These are phyloP conservation scores for Dioctria rufipes DNA, from an alignment of 2,888 invertebrate genomes.

Conservation along the genomic window DNA sequence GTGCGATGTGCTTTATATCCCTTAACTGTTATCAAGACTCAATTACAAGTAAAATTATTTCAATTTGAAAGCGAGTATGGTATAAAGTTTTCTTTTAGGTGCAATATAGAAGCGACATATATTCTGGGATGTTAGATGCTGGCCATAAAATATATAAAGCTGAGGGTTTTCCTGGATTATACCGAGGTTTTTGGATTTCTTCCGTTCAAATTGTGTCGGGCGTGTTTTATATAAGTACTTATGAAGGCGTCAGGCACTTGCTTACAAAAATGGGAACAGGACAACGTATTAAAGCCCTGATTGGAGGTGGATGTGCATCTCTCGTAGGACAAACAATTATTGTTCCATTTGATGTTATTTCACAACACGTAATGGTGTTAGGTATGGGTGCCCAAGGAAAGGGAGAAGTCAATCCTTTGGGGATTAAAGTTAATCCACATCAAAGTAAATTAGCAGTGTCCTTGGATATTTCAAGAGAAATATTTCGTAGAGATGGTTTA, in stretches of 20 bases:
- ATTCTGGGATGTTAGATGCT: slow-evolving; percentile 90
- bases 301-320: slow-evolving; percentile 93
- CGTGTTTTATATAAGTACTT: slow-evolving; percentile 93
- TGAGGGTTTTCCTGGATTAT: slow-evolving; percentile 90
- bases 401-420: slow-evolving; percentile 81
- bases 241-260: slow-evolving; percentile 90
- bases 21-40: slow-evolving; percentile 93
- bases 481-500: slow-evolving; percentile 86
- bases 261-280: slow-evolving; percentile 74
- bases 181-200: slow-evolving; percentile 96
- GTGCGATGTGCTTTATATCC: slow-evolving; percentile 87
- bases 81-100: slow-evolving; percentile 60
- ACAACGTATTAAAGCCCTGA: slow-evolving; percentile 77
- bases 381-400: slow-evolving; percentile 75
- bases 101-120: slow-evolving; percentile 86
- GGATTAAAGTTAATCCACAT: slow-evolving; percentile 77
- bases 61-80: background rate
- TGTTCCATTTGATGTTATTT: slow-evolving; percentile 96
- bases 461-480: slow-evolving; percentile 81
- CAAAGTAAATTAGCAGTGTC: slow-evolving; percentile 80
- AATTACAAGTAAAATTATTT: slow-evolving; percentile 80
- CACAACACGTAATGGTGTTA: slow-evolving; percentile 96
- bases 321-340: slow-evolving; percentile 95
- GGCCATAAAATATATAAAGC: slow-evolving; percentile 86
- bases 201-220: slow-evolving; percentile 90